Percentiles rank a stretch among this genome's conserved stretches.
These are phyloP conservation scores for Malthinus seriepunctatus DNA, from an alignment of 2,888 invertebrate species.

Conservation along the genomic window DNA sequence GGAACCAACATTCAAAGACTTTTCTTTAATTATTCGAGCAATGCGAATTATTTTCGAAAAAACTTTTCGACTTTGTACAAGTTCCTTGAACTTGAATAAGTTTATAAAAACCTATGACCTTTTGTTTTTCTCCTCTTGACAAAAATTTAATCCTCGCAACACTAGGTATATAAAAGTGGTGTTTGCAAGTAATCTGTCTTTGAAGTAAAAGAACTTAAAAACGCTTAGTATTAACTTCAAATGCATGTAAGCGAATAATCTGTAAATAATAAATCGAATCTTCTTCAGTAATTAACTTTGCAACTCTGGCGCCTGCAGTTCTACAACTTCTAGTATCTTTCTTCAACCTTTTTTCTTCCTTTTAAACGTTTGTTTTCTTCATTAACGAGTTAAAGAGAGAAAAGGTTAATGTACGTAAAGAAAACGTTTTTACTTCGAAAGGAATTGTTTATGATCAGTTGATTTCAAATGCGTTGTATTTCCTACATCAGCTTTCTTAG, in stretches of 20 bases:
- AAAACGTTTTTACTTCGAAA: conserved; percentile 3
- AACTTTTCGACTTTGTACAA: conserved; percentile 10
- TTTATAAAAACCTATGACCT: conserved; percentile 28
- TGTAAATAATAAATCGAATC: conserved; percentile 39
- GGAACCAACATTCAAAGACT: too few species aligned
- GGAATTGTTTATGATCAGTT: conserved; percentile 24
- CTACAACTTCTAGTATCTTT: conserved; percentile 21
- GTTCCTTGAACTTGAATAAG: conserved; percentile 23
- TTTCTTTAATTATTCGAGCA: too few species aligned
- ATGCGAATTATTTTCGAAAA: too few species aligned
- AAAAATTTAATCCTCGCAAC: conserved; percentile 17
- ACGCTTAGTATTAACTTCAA: conserved; percentile 32
- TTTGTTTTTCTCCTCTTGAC: conserved; percentile 11
- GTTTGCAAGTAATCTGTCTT: conserved; percentile 28
- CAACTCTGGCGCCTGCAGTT: conserved; percentile 28
- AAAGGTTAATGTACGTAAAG: conserved; percentile 17
- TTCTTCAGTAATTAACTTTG: conserved; percentile 35
- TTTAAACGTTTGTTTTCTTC: conserved; percentile 7
- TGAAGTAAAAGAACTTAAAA: conserved; percentile 24
- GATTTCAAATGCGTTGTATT: conserved; percentile 31
- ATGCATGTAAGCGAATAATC: conserved; percentile 37
- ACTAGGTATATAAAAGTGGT: conserved; percentile 27
- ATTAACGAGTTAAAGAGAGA: conserved; percentile 9
- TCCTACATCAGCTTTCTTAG: conserved; percentile 36
- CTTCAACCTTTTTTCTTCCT: conserved; percentile 9